These are phyloP conservation scores for Thalpophila matura DNA, from an alignment of 2,888 invertebrate genomes.

Conservation along the genomic window DNA sequence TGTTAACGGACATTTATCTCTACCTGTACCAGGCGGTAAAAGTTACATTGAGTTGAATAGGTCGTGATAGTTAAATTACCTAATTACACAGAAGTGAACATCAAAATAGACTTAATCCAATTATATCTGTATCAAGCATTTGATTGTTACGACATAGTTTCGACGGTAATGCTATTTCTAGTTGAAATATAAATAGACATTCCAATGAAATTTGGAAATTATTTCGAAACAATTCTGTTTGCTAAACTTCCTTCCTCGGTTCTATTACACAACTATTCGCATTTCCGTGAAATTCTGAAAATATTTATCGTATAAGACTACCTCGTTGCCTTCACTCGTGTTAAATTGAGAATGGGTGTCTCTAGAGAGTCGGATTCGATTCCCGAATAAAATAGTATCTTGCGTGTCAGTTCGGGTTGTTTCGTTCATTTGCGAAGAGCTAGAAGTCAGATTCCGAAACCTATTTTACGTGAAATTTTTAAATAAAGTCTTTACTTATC, in stretches of 20 bases:
- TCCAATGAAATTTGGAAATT: slow-evolving; percentile 22
- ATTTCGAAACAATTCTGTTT: slow-evolving; percentile 14
- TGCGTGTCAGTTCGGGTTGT: slow-evolving; percentile 32
- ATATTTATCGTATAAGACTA: slow-evolving; percentile 26
- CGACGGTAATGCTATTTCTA: slow-evolving; percentile 2
- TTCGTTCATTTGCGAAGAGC: slow-evolving; percentile 21
- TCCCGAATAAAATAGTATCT: slow-evolving; percentile 50
- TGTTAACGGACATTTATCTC: too few relatives aligned
- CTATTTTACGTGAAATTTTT: too few relatives aligned
- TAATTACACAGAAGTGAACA: slow-evolving; percentile 2
- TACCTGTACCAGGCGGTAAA: too few relatives aligned
- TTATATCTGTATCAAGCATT: slow-evolving; percentile 34
- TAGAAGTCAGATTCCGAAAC: too few relatives aligned
- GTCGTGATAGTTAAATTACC: neutral
- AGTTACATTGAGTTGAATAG: neutral
- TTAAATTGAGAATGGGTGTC: slow-evolving; percentile 54
- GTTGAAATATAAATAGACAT: slow-evolving; percentile 21
- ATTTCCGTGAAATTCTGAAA: neutral
- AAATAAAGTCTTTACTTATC: too few relatives aligned
- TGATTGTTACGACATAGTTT: slow-evolving; percentile 34
- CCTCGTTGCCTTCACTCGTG: slow-evolving; percentile 24
- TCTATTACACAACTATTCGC: neutral
- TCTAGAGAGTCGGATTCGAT: slow-evolving; percentile 54
- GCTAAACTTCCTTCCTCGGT: neutral
- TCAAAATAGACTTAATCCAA: slow-evolving; percentile 28